Evolutionary conservation across 2,113 vertebrate species (phyloP).

Genomic region (Corapipo altera): DNA sequence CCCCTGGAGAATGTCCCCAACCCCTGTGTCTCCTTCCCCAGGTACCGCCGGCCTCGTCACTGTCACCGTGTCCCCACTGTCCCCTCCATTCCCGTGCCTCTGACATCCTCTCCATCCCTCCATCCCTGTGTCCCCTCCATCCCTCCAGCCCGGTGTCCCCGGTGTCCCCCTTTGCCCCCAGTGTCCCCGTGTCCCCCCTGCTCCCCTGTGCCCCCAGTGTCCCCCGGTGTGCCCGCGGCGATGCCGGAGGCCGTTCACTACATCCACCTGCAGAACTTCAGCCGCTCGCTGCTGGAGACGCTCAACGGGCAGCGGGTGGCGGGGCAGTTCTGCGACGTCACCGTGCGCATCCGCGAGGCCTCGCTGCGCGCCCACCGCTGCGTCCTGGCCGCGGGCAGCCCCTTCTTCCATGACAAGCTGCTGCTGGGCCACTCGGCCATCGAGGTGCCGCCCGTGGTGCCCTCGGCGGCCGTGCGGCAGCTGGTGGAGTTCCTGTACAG

Average conservation of each 20-base stretch:
- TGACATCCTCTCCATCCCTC: not conserved
- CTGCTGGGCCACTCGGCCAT: slow-evolving; percentile 93
- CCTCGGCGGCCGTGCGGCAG: slow-evolving; percentile 88
- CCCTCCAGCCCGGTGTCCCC: not conserved
- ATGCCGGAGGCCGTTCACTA: slow-evolving; percentile 89
- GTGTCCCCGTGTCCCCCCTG: not conserved
- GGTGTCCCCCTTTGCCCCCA: not conserved
- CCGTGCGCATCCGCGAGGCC: slow-evolving; percentile 89
- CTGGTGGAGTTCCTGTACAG: slow-evolving; percentile 96
- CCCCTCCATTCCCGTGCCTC: not conserved
- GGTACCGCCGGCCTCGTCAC: not conserved
- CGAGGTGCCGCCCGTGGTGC: slow-evolving; percentile 89
- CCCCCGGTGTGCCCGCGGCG: not conserved
- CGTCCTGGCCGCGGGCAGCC: slow-evolving; percentile 90
- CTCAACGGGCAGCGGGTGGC: slow-evolving; percentile 88
- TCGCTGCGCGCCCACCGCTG: slow-evolving; percentile 90
- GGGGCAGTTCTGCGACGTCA: slow-evolving; percentile 94
- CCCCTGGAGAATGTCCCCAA: not conserved
- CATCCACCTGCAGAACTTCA: slow-evolving; percentile 95
- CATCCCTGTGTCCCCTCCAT: not conserved
- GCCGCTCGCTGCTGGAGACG: slow-evolving; percentile 89
- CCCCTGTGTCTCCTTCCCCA: not conserved
- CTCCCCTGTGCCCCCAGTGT: not conserved
- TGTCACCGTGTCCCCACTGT: not conserved
- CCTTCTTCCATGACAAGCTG: slow-evolving; percentile 96